Percentiles rank a stretch among this genome's conserved stretches.
Conservation (phyloP, 2,888 invertebrate species). For the Campoletis raptor region DNA sequence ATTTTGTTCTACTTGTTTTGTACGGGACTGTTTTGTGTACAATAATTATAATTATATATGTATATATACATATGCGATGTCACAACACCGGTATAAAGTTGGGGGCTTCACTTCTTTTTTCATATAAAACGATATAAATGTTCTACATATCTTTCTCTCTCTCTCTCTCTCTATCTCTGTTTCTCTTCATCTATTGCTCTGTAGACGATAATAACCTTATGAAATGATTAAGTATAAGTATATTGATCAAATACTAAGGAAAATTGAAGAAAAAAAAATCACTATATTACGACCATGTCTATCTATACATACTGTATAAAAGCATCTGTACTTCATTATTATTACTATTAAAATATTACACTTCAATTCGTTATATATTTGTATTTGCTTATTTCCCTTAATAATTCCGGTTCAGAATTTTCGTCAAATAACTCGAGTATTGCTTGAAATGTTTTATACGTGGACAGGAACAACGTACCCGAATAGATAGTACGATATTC, state of each 20-base stretch:
- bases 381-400: conserved; percentile 52
- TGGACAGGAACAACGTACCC: no score
- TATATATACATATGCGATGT: conserved; percentile 56
- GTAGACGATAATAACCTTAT: conserved; percentile 80
- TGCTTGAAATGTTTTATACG: background rate
- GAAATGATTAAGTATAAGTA: conserved; percentile 80
- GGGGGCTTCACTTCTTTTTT: conserved; percentile 65
- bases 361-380: conserved; percentile 73
- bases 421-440: background rate
- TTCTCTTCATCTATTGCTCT: conserved; percentile 71
- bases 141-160: conserved; percentile 77
- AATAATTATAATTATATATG: conserved; percentile 41
- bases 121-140: conserved; percentile 69
- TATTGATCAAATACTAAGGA: conserved; percentile 75
- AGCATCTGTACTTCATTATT: conserved; percentile 84
- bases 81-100: conserved; percentile 60
- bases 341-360: conserved; percentile 83
- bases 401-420: background rate
- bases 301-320: conserved; percentile 85
- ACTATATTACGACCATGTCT: conserved; percentile 82
- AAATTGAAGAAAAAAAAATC: conserved; percentile 72
- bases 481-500: no score
- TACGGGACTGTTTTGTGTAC: conserved; percentile 22
- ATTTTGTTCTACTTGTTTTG: background rate
- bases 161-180: conserved; percentile 72